Evolutionary conservation across 2,888 invertebrate species (phyloP).

Genomic region (Idaea dimidiata): DNA sequence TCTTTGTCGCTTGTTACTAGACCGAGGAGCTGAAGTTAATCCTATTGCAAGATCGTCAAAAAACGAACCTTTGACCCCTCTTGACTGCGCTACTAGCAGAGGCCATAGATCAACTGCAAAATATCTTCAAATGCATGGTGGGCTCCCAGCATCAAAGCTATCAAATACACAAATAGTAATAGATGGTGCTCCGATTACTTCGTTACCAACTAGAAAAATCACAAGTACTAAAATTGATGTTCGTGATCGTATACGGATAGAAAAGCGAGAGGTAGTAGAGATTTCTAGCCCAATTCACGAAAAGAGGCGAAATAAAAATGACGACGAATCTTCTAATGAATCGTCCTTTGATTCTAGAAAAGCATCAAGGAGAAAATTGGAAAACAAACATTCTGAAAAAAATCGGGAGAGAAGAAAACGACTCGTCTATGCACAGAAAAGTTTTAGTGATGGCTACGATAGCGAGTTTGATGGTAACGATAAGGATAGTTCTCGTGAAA

Average conservation of each 20-base stretch:
- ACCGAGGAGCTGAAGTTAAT: conserved; percentile 92
- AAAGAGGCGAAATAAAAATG: conserved; percentile 46
- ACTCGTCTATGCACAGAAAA: conserved; percentile 60
- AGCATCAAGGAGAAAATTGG: conserved; percentile 42
- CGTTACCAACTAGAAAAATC: conserved; percentile 68
- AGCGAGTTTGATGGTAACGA: conserved; percentile 58
- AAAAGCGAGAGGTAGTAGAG: conserved; percentile 75
- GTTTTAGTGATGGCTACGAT: conserved; percentile 77
- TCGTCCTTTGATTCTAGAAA: conserved; percentile 72
- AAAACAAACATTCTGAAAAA: conserved; percentile 51
- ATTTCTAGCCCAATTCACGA: conserved; percentile 65
- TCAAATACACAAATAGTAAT: conserved; percentile 71
- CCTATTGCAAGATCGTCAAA: conserved; percentile 90
- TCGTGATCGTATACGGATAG: conserved; percentile 72
- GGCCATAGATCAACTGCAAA: conserved; percentile 95
- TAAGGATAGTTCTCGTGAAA: conserved; percentile 44
- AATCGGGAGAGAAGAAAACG: conserved; percentile 62
- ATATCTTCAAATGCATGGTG: conserved; percentile 94
- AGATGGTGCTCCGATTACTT: conserved; percentile 67
- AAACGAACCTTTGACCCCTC: conserved; percentile 92
- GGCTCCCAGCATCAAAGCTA: conserved; percentile 88
- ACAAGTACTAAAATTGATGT: conserved; percentile 78
- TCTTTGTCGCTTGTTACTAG: conserved; percentile 92
- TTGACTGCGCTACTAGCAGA: conserved; percentile 93
- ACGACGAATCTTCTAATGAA: conserved; percentile 61